Base-by-base conservation (phyloP, 2,113 vertebrate species). In the Pluvialis apricaria region DNA sequence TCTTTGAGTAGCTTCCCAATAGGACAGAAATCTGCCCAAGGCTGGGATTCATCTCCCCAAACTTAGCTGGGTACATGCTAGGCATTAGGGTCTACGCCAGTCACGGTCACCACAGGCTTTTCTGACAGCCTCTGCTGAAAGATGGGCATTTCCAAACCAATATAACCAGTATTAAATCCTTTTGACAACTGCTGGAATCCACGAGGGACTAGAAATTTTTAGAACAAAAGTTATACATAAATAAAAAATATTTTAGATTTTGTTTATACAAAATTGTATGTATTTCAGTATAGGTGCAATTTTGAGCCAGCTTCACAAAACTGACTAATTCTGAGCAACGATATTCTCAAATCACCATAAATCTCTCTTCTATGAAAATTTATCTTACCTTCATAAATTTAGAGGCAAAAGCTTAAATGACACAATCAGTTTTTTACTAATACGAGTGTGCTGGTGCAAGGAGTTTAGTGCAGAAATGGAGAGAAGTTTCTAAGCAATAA, bases 131-230 rank as follows among this genome's bases (percentile, higher is more conserved):
- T 42, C 51, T 42, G 36, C 13, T 42, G 36, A 58, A 80, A 88
- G 57, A 62, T 5, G 8, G n/a, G 15, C 34, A 29, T 34, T 71
- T 80, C 66, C 58, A 80, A 88, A 73, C 32, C 78, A 58, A 10
- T 13, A 22, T 21, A 66, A 58, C 21, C 44, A 73, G 14, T 44
- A 51, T 12, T 32, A 42, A 82, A 73, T 51, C 60, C 85, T 31
- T 66, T 45, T 76, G 73, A 96, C 90, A 94, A 97, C 94, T 54
- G 47, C 16, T 93, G 91, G 92, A 96, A 97, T 85, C 68, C 42
- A 24, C 11, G 14, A 68, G 44, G 84, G 88, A 82, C 61, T 58
- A 94, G 90, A 87, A 97, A 86, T 51, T 84, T 87, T 88, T 77
- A 86, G 60, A 80, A 70, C 6, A 42, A 55, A 70, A 47, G 70